Evolutionary conservation across 2,888 invertebrate species (phyloP).

Genomic region (Agrochola litura): DNA sequence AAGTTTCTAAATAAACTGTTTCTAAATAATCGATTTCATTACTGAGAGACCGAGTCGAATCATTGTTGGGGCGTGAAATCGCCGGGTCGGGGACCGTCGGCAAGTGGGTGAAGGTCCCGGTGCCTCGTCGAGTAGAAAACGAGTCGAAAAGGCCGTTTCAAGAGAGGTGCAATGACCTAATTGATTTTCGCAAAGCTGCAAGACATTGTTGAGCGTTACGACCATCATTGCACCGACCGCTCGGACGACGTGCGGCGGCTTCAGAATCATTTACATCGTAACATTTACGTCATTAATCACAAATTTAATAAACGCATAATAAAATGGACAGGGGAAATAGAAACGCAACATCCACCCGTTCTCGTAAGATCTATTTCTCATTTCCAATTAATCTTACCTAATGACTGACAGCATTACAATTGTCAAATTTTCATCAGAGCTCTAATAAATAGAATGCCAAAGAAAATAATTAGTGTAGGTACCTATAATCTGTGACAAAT

Average conservation of each 20-base stretch:
- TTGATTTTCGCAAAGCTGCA: slow-evolving; percentile 66
- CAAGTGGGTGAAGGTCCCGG: slow-evolving; percentile 85
- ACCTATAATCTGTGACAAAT: slow-evolving; percentile 41
- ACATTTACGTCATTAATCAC: slow-evolving; percentile 37
- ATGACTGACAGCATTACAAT: slow-evolving; percentile 32
- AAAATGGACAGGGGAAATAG: not conserved
- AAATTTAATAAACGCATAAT: slow-evolving; percentile 26
- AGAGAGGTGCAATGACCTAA: slow-evolving; percentile 77
- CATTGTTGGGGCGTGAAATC: slow-evolving; percentile 81
- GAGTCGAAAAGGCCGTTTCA: slow-evolving; percentile 70
- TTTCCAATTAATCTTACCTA: slow-evolving; percentile 35
- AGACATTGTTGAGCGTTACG: slow-evolving; percentile 45
- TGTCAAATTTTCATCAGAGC: slow-evolving; percentile 41
- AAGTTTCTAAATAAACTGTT: slow-evolving; percentile 89
- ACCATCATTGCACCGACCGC: slow-evolving; percentile 27
- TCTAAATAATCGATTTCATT: slow-evolving; percentile 86
- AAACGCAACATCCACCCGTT: slow-evolving; percentile 25
- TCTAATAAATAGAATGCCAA: slow-evolving; percentile 32
- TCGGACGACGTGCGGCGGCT: not conserved
- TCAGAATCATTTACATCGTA: slow-evolving; percentile 1
- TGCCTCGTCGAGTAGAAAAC: slow-evolving; percentile 78
- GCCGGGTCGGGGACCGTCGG: slow-evolving; percentile 78
- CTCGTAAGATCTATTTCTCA: slow-evolving; percentile 35
- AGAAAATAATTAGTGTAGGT: slow-evolving; percentile 27
- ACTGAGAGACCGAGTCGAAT: slow-evolving; percentile 76